phyloP scores from a whole-genome alignment of 2,113 vertebrate species.

The Oostethus manadensis region DNA sequence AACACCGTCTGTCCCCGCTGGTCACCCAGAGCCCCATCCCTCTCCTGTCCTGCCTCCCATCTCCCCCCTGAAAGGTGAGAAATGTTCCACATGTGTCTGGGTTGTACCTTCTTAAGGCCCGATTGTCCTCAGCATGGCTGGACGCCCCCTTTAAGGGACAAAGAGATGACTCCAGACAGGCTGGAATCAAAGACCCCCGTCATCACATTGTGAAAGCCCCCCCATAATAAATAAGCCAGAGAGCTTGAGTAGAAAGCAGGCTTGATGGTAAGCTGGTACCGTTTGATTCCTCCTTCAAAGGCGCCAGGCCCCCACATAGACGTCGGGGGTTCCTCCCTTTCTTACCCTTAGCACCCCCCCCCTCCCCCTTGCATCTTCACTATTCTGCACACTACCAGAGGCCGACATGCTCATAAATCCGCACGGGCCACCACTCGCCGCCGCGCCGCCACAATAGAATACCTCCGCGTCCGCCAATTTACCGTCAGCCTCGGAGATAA shows the following conservation, averaged over 20 bases:
- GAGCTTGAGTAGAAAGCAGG: slow-evolving; percentile 75
- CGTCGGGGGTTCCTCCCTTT: slow-evolving; percentile 69
- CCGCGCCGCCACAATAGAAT: slow-evolving; percentile 63
- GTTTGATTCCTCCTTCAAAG: slow-evolving; percentile 85
- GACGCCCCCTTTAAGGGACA: slow-evolving; percentile 67
- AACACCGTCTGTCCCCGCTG: slow-evolving; percentile 14
- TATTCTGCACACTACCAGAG: slow-evolving; percentile 54
- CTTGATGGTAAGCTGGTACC: slow-evolving; percentile 87
- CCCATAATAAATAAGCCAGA: slow-evolving; percentile 85
- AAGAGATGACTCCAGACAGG: slow-evolving; percentile 61
- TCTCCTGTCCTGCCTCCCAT: slow-evolving; percentile 75
- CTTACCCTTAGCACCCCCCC: slow-evolving; percentile 65
- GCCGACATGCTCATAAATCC: slow-evolving; percentile 73
- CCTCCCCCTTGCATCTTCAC: slow-evolving; percentile 36
- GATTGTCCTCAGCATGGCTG: slow-evolving; percentile 48
- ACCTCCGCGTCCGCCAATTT: slow-evolving; percentile 65
- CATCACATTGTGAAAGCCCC: slow-evolving; percentile 73
- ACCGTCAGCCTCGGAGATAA: slow-evolving; percentile 68
- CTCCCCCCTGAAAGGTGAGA: slow-evolving; percentile 78
- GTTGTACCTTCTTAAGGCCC: slow-evolving; percentile 64
- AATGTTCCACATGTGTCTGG: slow-evolving; percentile 71
- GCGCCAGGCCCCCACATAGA: slow-evolving; percentile 73
- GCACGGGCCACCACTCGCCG: slow-evolving; percentile 59
- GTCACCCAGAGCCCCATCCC: slow-evolving; percentile 59
- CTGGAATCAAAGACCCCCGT: slow-evolving; percentile 71